Conservation (phyloP, 2,797 vertebrate genomes). For the Eleutherodactylus coqui region DNA sequence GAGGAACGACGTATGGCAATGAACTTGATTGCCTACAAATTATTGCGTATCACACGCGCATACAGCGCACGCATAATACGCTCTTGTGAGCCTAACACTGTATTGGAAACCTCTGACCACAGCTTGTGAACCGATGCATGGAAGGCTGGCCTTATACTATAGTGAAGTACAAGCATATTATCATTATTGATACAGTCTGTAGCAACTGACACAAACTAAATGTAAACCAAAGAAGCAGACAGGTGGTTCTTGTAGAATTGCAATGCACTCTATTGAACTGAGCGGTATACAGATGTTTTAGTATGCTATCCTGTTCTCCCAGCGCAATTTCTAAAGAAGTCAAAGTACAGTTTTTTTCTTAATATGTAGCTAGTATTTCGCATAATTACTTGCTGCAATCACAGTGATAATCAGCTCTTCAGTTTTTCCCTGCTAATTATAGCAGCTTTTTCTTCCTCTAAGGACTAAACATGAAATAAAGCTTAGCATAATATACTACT, state of each 20-base stretch:
- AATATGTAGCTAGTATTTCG: conserved; percentile 57
- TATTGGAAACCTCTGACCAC: too few relatives aligned
- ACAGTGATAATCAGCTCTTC: conserved; percentile 63
- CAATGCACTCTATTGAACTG: conserved; percentile 22
- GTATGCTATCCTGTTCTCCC: conserved; percentile 45
- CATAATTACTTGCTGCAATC: conserved; percentile 62
- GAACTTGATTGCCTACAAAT: too few relatives aligned
- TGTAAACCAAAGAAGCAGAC: background rate
- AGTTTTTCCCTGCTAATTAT: conserved; percentile 57
- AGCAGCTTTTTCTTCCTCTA: conserved; percentile 59
- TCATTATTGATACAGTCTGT: background rate
- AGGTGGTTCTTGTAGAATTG: conserved; percentile 17
- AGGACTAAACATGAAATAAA: conserved; percentile 52
- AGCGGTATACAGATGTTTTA: conserved; percentile 58
- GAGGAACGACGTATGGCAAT: too few relatives aligned
- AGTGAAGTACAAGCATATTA: background rate
- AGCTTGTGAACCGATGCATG: too few relatives aligned
- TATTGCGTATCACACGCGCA: too few relatives aligned
- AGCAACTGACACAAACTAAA: background rate
- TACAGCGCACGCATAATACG: too few relatives aligned
- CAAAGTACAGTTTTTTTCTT: conserved; percentile 58
- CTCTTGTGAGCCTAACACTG: too few relatives aligned
- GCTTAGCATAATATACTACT: conserved; percentile 56
- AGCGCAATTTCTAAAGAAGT: conserved; percentile 54
- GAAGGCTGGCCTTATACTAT: too few relatives aligned